Evolutionary conservation across 1,140 invertebrate species (phyloP), one percentile per base, ranked within the genome.

Genomic region (Drosophila carrolli): DNA sequence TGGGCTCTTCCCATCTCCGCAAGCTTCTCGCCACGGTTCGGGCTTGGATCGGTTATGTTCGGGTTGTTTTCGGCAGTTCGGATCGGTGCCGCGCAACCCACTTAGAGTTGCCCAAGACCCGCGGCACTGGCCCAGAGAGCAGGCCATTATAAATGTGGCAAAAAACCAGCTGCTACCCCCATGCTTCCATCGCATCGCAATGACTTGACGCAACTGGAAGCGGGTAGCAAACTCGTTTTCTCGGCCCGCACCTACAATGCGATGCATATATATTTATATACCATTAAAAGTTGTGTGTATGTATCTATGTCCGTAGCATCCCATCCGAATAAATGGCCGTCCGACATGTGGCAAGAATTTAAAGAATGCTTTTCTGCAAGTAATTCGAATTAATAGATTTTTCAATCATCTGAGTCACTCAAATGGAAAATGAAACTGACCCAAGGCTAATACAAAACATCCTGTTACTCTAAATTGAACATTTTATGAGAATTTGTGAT

Each of bases 161-260:
- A 88, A 82, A 86, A 81, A 81, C 57, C 77, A 78, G 84, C 80
- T 89, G 84, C 85, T 79, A 89, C 84, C 85, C 85, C 85, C 85
- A 89, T 89, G 63, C 67, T 67, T 78, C 71, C 76, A 80, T 79
- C 67, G 71, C 48, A 47, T 43, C 67, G 62, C 61, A 72, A 73
- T 89, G 77, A 81, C 77, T 81, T 73, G 85, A 59, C 62, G 65
- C 85, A 76, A 68, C 66, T 89, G 71, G 44, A 85, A 85, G 73
- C 85, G 85, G 84, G 84, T 90, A 80, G 85, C 47, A 75, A 85
- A 84, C 79, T 62, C 23, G 75, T 79, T 79, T 73, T 54, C 53
- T 53, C 41, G 48, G 50, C 44, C 71, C 62, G 57, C 74, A 84
- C 65, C 70, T 59, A 47, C 47, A 58, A 23, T 23, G 19, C 19